Conservation (phyloP, 2,888 invertebrate genomes). For the Linnaemya tessellans region DNA sequence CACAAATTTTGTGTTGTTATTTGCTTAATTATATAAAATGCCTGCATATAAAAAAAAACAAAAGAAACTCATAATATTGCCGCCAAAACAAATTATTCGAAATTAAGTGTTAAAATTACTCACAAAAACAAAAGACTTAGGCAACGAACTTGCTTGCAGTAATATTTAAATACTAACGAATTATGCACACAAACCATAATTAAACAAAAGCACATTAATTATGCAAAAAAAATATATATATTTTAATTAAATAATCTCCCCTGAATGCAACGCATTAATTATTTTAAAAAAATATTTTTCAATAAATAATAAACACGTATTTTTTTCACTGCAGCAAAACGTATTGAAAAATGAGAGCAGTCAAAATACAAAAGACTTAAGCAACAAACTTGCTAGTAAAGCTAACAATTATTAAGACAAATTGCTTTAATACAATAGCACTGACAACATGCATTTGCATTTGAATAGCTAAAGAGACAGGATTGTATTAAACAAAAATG, state of each 20-base stretch:
- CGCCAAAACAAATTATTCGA: neutral
- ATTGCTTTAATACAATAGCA: no score
- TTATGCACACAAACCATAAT: neutral
- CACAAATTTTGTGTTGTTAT: slow-evolving; percentile 11
- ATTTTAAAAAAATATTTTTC: neutral
- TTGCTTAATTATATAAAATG: slow-evolving; percentile 23
- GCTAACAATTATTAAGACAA: neutral
- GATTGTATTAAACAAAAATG: neutral
- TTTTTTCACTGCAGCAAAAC: neutral
- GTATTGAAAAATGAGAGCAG: neutral
- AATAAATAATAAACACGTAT: neutral
- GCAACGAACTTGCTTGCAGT: slow-evolving; percentile 20
- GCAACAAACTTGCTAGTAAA: neutral
- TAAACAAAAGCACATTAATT: neutral
- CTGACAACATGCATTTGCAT: no score
- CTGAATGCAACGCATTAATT: neutral
- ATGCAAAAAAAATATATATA: no score
- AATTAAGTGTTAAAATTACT: slow-evolving; percentile 11
- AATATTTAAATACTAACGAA: neutral
- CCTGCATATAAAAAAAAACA: neutral
- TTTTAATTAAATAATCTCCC: no score
- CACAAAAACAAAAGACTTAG: slow-evolving; percentile 34
- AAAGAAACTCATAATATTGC: neutral
- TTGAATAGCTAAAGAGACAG: neutral
- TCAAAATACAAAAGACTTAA: slow-evolving; percentile 12